phyloP scores from a whole-genome alignment of 2,888 invertebrate species.

The Campoletis raptor region DNA sequence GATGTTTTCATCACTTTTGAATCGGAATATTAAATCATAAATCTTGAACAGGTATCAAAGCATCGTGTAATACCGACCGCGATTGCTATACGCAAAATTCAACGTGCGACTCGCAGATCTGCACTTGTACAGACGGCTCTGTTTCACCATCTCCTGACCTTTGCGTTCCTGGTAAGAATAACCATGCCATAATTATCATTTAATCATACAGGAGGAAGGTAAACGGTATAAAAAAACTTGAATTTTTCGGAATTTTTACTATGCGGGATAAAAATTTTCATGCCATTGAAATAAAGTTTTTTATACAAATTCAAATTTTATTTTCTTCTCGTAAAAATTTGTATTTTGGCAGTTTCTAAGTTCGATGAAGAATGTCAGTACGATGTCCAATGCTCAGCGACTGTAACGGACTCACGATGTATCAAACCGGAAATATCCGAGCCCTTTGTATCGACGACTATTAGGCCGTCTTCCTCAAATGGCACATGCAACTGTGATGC shows the following conservation, averaged over 20 bases:
- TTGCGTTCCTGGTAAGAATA: slow-evolving; percentile 72
- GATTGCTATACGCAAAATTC: slow-evolving; percentile 70
- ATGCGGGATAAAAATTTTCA: too few species aligned
- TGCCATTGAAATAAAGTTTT: too few species aligned
- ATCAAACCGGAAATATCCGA: slow-evolving; percentile 13
- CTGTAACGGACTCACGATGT: slow-evolving; percentile 58
- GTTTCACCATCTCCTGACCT: slow-evolving; percentile 50
- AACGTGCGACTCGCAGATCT: slow-evolving; percentile 65
- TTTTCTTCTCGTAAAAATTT: too few species aligned
- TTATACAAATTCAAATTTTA: too few species aligned
- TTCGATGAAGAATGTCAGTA: slow-evolving; percentile 70
- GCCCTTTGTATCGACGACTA: slow-evolving; percentile 7
- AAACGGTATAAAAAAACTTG: too few species aligned
- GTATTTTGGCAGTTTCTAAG: slow-evolving; percentile 61
- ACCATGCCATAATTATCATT: neutral
- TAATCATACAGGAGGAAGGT: too few species aligned
- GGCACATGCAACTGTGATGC: slow-evolving; percentile 49
- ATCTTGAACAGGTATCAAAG: slow-evolving; percentile 70
- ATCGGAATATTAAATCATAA: neutral
- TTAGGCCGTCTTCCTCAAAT: neutral
- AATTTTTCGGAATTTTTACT: too few species aligned
- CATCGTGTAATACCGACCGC: slow-evolving; percentile 59
- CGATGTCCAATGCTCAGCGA: slow-evolving; percentile 74
- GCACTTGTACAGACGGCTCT: slow-evolving; percentile 69
- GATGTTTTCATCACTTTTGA: neutral